phyloP scores from a whole-genome alignment of 2,888 invertebrate genomes.

The Xylocampa areola region DNA sequence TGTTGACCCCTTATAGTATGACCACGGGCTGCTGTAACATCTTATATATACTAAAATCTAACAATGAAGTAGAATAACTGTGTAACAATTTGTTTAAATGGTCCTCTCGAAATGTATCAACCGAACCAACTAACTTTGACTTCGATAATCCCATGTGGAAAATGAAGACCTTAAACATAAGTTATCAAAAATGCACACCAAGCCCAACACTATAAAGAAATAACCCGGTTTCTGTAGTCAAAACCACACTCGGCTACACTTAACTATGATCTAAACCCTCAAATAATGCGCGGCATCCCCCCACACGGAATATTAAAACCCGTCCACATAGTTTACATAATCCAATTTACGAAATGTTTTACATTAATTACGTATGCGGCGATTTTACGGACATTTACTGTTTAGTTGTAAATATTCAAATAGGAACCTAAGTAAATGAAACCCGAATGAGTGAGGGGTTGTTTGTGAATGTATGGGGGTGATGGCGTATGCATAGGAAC shows the following conservation, averaged over 20 bases:
- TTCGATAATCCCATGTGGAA: too few relatives aligned
- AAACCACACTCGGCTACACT: conserved; percentile 16
- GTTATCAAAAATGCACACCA: background rate
- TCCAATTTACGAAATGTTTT: conserved; percentile 76
- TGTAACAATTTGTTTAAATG: too few relatives aligned
- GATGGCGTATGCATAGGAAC: conserved; percentile 60
- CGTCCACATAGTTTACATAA: conserved; percentile 75
- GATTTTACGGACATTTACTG: conserved; percentile 74
- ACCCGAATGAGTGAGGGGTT: conserved; percentile 46
- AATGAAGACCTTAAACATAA: background rate
- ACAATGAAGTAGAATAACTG: too few relatives aligned
- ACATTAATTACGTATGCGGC: conserved; percentile 72
- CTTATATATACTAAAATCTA: too few relatives aligned
- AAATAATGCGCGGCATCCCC: conserved; percentile 31
- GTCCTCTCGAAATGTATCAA: too few relatives aligned
- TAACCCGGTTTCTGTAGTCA: conserved; percentile 2
- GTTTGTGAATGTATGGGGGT: conserved; percentile 45
- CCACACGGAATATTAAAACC: conserved; percentile 62
- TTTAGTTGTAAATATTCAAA: conserved; percentile 77
- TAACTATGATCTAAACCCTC: conserved; percentile 27
- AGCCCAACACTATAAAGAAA: background rate
- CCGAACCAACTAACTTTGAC: too few relatives aligned
- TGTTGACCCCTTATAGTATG: too few relatives aligned
- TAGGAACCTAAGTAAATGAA: conserved; percentile 80
- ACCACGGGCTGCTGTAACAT: too few relatives aligned